phyloP scores from a whole-genome alignment of 2,113 vertebrate genomes.

The Pleuronectes platessa region DNA sequence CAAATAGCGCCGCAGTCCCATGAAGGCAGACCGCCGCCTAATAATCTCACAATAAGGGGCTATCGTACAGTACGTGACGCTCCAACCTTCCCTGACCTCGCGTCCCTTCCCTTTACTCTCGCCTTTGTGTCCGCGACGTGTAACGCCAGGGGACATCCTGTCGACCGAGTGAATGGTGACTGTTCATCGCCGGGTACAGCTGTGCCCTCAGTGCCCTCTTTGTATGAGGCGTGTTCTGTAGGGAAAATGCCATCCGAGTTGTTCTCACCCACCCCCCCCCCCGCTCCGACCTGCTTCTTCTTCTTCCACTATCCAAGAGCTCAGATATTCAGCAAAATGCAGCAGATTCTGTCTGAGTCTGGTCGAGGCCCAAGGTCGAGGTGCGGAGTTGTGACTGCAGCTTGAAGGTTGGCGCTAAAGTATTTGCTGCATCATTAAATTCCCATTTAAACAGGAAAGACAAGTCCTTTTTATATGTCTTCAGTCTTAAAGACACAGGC shows the following conservation, averaged over 20 bases:
- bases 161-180: conserved; percentile 62
- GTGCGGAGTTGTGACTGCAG: not conserved
- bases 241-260: conserved; percentile 31
- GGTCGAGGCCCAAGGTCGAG: not conserved
- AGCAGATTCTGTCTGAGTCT: not conserved
- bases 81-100: conserved; percentile 46
- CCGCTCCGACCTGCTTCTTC: conserved; percentile 4
- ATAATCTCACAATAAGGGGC: conserved; percentile 31
- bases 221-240: conserved; percentile 60
- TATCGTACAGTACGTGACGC: conserved; percentile 40
- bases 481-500: not conserved
- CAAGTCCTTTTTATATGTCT: not conserved
- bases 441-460: not conserved
- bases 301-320: conserved; percentile 11
- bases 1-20: conserved; percentile 29
- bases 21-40: conserved; percentile 30
- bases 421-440: not conserved
- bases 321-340: conserved; percentile 30
- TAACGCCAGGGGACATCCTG: conserved; percentile 67
- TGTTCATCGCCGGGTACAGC: conserved; percentile 74
- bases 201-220: conserved; percentile 64
- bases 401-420: not conserved
- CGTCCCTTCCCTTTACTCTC: conserved; percentile 19
- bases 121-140: conserved; percentile 48
- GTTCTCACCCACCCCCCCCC: not conserved